Percentiles rank a stretch among this genome's conserved stretches.
These are phyloP conservation scores for Acheta domesticus DNA, from an alignment of 2,888 invertebrate genomes.

Conservation along the genomic window DNA sequence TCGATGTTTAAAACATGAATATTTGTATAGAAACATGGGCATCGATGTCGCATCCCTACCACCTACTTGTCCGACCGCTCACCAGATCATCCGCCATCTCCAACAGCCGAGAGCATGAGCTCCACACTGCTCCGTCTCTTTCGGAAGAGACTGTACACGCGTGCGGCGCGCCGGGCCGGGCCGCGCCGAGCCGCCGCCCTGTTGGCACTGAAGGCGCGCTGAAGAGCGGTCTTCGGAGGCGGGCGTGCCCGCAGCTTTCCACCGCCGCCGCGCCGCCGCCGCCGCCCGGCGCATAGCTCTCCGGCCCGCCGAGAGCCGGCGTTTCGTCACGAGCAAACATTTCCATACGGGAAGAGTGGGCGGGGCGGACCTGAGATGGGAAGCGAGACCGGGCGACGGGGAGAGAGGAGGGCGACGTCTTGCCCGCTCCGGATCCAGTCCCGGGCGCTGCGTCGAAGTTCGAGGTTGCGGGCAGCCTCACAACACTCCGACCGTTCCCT, in stretches of 20 bases:
- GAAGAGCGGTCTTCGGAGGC: background rate
- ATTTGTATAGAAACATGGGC: no score
- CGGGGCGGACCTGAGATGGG: background rate
- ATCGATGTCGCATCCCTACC: no score
- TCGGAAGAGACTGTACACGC: background rate
- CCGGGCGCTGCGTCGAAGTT: no score
- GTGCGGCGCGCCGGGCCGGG: background rate
- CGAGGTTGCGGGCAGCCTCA: no score
- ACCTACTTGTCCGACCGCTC: no score
- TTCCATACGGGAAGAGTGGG: slow-evolving; percentile 9
- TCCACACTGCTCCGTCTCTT: no score
- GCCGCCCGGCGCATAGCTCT: background rate
- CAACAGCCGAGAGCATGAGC: no score
- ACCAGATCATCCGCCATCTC: no score
- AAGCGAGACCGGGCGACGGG: background rate
- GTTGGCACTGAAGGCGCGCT: background rate
- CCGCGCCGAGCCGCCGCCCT: background rate
- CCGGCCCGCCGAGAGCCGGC: background rate
- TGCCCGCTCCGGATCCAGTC: no score
- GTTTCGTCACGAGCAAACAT: slow-evolving; percentile 9
- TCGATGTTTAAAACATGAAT: no score
- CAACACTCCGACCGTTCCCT: no score
- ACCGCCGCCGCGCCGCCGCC: background rate
- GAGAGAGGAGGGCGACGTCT: background rate
- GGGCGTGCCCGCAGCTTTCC: slow-evolving; percentile 11